phyloP scores from a whole-genome alignment of 1,140 invertebrate genomes.

The Dermatophagoides farinae region DNA sequence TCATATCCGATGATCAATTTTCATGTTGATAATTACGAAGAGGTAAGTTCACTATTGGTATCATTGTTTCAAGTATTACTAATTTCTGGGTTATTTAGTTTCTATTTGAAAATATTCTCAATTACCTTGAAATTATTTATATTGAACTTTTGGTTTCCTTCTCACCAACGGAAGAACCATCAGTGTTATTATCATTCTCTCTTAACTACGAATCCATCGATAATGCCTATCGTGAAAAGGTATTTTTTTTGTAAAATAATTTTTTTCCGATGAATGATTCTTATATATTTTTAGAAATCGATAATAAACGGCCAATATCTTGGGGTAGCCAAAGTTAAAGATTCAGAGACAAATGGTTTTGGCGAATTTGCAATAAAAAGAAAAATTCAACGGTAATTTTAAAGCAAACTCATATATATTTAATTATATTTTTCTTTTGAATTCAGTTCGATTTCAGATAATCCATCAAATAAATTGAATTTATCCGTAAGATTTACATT shows the following conservation, averaged over 20 bases:
- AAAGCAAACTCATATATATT: background rate
- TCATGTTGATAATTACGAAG: constrained; percentile 97
- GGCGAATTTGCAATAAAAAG: background rate
- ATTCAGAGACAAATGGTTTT: background rate
- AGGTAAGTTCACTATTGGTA: constrained; percentile 36
- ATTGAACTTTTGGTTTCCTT: constrained; percentile 86
- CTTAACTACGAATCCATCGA: constrained; percentile 25
- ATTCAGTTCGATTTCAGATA: background rate
- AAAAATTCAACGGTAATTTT: background rate
- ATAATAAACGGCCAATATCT: background rate
- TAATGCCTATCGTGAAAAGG: constrained; percentile 40
- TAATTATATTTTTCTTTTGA: background rate
- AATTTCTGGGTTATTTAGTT: constrained; percentile 33
- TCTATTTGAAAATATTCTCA: constrained; percentile 75
- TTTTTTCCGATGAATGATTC: background rate
- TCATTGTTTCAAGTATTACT: background rate
- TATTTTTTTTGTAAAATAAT: background rate
- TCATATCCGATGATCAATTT: constrained; percentile 97
- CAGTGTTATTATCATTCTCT: background rate
- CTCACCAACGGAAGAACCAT: constrained; percentile 23
- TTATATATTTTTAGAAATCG: background rate
- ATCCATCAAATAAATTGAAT: background rate
- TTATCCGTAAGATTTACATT: too few relatives aligned
- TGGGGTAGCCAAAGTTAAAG: background rate
- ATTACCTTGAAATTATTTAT: constrained; percentile 95